Evolutionary conservation across 2,888 invertebrate genomes (phyloP), one percentile per base, ranked within the genome.

Genomic region (Buathra laborator): DNA sequence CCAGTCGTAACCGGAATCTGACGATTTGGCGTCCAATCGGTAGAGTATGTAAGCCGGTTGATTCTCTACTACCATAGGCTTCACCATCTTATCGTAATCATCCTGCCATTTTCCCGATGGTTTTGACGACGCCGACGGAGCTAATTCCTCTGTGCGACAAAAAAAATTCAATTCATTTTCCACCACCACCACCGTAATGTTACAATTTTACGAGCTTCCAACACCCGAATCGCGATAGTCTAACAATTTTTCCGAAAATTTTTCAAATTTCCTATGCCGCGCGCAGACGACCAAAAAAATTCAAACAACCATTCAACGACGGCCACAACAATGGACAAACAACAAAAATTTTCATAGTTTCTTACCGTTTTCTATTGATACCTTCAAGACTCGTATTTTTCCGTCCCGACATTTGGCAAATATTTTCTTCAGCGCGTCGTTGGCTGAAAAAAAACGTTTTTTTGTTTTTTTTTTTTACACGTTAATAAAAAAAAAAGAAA

Each of bases 21-120:
- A 95, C 87, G 97, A 97, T 91, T 96, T 97, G 29, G 96, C 95
- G 92, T 98, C 98, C 88, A 98, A 94, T 86, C 97, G 96, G 92
- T 88, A 94, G 75, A 99, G 95, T 88, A 99, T 96, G 93, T 98
- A 99, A 90, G 98, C 98, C 29, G 99, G 99, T 89, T 97, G 96
- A 92, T 96, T 96, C 90, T 96, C 96, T 88, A 97, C 96, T 71
- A 98, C 94, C 83, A 97, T 92, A 0, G 96, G 95, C 67, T 95
- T 94, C 68, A 98, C 95, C 93, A 96, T 95, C 93, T 96, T 96
- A 91, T 98, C 97, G 93, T 97, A 98, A 93, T 98, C 98, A 87
- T 97, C 96, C 89, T 98, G 97, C 98, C 98, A 98, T 86, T 96
- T 95, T 83, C 96, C 96, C 88, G 96, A 96, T 12, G 96, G 95